Percentiles rank a stretch among this genome's conserved stretches.
Conservation (phyloP, 2,113 vertebrate genomes). For the Irena cyanogastra region DNA sequence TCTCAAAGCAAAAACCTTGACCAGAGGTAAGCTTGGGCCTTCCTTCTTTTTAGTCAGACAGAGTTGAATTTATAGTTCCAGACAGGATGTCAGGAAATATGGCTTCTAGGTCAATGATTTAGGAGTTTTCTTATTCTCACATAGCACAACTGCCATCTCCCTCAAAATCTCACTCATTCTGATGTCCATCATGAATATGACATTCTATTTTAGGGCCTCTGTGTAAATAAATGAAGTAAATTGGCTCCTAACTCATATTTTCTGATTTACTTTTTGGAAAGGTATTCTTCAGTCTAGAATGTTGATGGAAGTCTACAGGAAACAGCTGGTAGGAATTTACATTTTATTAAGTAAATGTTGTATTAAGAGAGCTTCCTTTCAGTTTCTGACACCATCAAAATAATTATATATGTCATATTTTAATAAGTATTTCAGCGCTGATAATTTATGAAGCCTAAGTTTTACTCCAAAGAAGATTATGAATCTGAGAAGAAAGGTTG, state of each 20-base stretch:
- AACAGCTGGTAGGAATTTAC: background rate
- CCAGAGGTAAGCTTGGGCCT: background rate
- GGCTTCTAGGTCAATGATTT: background rate
- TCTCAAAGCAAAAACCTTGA: background rate
- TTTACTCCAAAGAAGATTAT: background rate
- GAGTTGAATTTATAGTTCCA: background rate
- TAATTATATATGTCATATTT: fast-evolving
- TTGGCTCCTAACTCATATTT: background rate
- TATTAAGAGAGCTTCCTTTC: background rate
- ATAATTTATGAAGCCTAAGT: background rate
- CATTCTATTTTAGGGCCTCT: background rate
- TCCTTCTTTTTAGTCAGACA: background rate
- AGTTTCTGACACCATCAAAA: background rate
- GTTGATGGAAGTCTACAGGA: background rate
- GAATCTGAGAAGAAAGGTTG: background rate
- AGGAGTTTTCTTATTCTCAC: background rate
- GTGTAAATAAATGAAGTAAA: background rate
- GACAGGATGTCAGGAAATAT: background rate
- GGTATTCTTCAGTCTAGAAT: background rate
- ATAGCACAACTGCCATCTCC: background rate
- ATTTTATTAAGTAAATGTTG: background rate
- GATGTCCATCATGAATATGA: background rate
- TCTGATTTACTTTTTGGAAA: background rate
- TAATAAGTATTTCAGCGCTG: background rate
- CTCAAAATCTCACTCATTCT: background rate